These are phyloP conservation scores for Myotis findleyi DNA, from an alignment of 2,797 vertebrate species.

Conservation along the genomic window DNA sequence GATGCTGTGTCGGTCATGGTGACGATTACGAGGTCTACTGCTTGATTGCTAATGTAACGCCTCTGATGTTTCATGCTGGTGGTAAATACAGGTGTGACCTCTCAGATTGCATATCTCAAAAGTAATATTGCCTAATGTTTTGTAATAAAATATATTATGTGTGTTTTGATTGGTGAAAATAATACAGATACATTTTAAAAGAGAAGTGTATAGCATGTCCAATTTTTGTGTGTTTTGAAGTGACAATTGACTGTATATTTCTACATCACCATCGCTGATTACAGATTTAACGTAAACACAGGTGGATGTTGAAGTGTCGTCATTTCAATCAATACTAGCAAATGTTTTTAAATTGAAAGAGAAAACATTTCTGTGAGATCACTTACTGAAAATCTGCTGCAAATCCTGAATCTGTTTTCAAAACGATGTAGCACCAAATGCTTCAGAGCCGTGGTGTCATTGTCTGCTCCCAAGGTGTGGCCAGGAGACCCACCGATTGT, in stretches of 20 bases:
- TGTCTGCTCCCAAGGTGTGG: background rate
- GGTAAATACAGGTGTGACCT: slow-evolving; percentile 64
- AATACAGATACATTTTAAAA: slow-evolving; percentile 76
- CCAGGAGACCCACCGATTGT: background rate
- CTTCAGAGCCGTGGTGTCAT: background rate
- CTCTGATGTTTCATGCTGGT: slow-evolving; percentile 67
- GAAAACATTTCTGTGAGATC: slow-evolving; percentile 1
- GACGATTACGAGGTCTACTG: background rate
- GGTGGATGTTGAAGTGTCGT: background rate
- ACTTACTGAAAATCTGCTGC: background rate
- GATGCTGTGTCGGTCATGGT: slow-evolving; percentile 70
- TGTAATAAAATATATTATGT: slow-evolving; percentile 78
- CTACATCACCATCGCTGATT: slow-evolving; percentile 48
- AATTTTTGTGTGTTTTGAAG: slow-evolving; percentile 52
- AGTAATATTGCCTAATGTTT: slow-evolving; percentile 81
- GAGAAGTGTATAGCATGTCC: slow-evolving; percentile 62
- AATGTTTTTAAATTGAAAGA: slow-evolving; percentile 6
- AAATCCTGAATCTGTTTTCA: slow-evolving; percentile 59
- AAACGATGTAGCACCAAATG: slow-evolving; percentile 37
- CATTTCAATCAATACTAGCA: slow-evolving; percentile 3
- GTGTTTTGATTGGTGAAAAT: slow-evolving; percentile 85
- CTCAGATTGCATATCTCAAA: slow-evolving; percentile 76
- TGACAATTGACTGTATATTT: slow-evolving; percentile 48
- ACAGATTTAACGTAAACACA: slow-evolving; percentile 9
- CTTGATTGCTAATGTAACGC: slow-evolving; percentile 70